Conservation (phyloP, 1,140 invertebrate species). For the Diorhabda elongata region DNA sequence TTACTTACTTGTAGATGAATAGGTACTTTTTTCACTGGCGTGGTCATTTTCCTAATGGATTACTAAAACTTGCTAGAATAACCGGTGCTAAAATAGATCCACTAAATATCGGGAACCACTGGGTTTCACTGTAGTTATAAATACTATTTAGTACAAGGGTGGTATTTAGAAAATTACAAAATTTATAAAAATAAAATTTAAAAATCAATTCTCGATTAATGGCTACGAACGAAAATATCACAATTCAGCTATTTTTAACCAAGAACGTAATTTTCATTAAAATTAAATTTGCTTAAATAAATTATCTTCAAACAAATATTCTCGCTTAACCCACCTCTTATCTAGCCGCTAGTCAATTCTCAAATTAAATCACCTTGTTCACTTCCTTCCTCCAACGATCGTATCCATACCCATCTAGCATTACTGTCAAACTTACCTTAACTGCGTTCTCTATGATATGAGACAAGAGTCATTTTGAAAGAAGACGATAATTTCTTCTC, state of each 20-base stretch:
- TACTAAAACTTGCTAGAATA: neutral
- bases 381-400: neutral
- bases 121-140: neutral
- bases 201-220: too few relatives aligned
- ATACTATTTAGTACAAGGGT: too few relatives aligned
- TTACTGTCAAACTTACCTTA: too few relatives aligned
- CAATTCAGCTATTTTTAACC: too few relatives aligned
- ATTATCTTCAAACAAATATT: neutral
- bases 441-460: too few relatives aligned
- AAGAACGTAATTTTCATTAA: too few relatives aligned
- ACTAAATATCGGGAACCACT: neutral
- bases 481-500: too few relatives aligned
- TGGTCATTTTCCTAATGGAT: conserved; percentile 35
- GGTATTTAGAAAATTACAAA: too few relatives aligned
- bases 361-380: conserved; percentile 1
- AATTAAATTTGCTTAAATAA: neutral
- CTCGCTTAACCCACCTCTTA: neutral
- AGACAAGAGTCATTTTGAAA: too few relatives aligned
- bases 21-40: conserved; percentile 84
- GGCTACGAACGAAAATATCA: too few relatives aligned
- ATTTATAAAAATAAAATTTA: too few relatives aligned
- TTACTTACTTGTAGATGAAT: conserved; percentile 84
- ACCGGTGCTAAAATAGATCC: neutral
- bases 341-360: neutral
- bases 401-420: neutral